Base-by-base conservation (phyloP, 2,888 invertebrate species). In the Portevinia maculata region DNA sequence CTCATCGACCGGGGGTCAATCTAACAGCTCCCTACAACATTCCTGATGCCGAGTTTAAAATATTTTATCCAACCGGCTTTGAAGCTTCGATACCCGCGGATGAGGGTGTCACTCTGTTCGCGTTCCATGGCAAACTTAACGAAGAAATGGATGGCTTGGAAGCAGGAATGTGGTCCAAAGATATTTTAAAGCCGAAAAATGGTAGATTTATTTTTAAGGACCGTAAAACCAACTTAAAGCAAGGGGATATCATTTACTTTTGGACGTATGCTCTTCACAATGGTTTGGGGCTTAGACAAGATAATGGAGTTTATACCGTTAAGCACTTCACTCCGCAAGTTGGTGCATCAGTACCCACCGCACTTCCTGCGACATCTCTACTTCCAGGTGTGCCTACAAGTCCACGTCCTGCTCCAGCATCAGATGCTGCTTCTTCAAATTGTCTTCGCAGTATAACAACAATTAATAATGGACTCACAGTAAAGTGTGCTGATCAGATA, bases 61-160 rank as follows among this genome's bases (percentile, higher is more conserved):
- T 24, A 24, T 24, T 24, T 24, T 24, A 24, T 24, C 24, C 24
- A 24, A 24, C 24, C 24, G 24, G 24, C 24, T 24, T 24, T 24
- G 24, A 91, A 79, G 92, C 91, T 1, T 92, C 92, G 17, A 92
- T 93, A 85, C 92, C 92, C 85, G 87, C 90, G 39, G 93, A 93
- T 85, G 92, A 93, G 81, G 95, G 95, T n/a, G 93, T 94, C 60
- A 91, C 93, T 30, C 90, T 95, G 19, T 94, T 95, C 86, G 95
- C 95, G 0, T 95, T 94, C 87, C 95, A 96, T 87, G 94, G 94
- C 3, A 95, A 95, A 84, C 90, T 96, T 0, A 96, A 96, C 87
- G 92, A 93, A 81, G 94, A 94, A 87, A 93, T 96, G 91, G 92
- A 94, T 9, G 94, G 94, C 0, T 88, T 94, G 15, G 95, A 95